Evolutionary conservation across 2,113 vertebrate species (phyloP), one percentile per base, ranked within the genome.

Genomic region (Scalopus aquaticus): DNA sequence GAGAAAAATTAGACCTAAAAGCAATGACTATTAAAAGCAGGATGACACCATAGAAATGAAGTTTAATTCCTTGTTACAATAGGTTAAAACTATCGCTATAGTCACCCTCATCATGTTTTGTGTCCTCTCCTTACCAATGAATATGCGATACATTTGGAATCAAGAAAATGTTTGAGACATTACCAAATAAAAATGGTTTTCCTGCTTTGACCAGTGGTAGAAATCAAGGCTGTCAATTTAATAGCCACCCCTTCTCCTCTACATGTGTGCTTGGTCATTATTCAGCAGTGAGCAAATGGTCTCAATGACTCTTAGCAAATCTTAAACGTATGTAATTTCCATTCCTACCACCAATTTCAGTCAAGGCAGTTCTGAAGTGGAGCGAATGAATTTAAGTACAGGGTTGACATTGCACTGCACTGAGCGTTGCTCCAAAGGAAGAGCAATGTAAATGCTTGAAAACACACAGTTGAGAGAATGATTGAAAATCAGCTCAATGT

Each of bases 401-500:
- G 8, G 32, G 74, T 67, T 80, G 24, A 11, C 54, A 8, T 26
- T 64, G 42, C 73, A 8, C 30, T 64, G 39, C 77, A 13, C 30
- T 22, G 39, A 90, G 19, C 17, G 26, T 56, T 32, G 26, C 70
- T 93, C 42, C 58, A 85, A 78, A 78, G 67, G 12, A 58, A 96
- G 46, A 81, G 51, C 28, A 0, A 65, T 49, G 84, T 30, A 91
- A 89, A 87, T 88, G 60, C 83, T 51, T 46, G 0, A 2, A 24
- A 39, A 90, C 74, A n/a, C 28, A 19, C 2, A 88, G 2, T 20
- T 6, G 39, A 77, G 26, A 1, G 0, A 72, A 60, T 88, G 28
- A 94, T 37, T 80, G 72, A 79, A 96, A 97, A 95, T 91, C 2
- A 2, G 7, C 74, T 93, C 87, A 84, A 42, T 85, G 81, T 42